These are phyloP conservation scores for Meloidogyne exigua DNA, from an alignment of 1,140 invertebrate genomes.

Conservation along the genomic window DNA sequence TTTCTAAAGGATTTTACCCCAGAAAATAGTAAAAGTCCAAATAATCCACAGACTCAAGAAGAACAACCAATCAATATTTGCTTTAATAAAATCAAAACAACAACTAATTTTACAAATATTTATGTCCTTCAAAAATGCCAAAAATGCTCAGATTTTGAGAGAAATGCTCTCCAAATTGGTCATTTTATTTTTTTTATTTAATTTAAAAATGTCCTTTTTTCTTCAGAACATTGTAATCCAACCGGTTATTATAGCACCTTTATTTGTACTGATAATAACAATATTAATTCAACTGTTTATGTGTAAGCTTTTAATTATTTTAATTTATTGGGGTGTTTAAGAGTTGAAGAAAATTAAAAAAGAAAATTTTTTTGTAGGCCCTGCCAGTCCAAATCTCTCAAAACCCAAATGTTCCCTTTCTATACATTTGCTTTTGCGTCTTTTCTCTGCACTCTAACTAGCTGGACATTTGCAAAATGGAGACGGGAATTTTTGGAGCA, in stretches of 20 bases:
- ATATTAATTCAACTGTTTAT: neutral
- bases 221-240: conserved; percentile 13
- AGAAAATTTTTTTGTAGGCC: neutral
- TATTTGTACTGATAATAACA: neutral
- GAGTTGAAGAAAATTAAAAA: too few species aligned
- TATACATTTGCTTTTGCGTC: conserved; percentile 1
- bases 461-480: neutral
- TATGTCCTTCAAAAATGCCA: conserved; percentile 5
- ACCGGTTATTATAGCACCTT: conserved; percentile 9
- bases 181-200: neutral
- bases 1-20: neutral
- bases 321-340: too few species aligned
- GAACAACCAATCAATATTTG: neutral
- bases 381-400: neutral
- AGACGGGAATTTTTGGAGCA: conserved; percentile 17
- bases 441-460: neutral
- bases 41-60: neutral
- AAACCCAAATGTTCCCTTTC: neutral
- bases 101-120: neutral
- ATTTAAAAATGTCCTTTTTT: too few species aligned
- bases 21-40: neutral
- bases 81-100: neutral
- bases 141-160: conserved; percentile 21
- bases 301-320: neutral
- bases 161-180: conserved; percentile 13